Base-by-base conservation (phyloP, 2,888 invertebrate species). In the Linyphia triangularis region DNA sequence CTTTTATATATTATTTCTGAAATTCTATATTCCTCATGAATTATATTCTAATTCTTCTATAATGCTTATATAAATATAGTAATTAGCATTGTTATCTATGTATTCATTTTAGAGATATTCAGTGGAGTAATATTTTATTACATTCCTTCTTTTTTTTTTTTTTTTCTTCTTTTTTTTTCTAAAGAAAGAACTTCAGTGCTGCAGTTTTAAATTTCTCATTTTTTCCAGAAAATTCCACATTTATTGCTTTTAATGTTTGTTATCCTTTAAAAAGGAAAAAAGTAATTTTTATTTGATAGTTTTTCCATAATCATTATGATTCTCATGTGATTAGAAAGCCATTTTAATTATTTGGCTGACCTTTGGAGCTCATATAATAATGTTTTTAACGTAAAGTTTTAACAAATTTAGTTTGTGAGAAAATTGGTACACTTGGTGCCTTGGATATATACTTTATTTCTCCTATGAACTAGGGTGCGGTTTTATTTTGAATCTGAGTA, bases 341-440 rank as follows among this genome's bases (percentile, higher is more conserved):
- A 37, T 43, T 40, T 51, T n/a, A n/a, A 51, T 72, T 72, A 40
- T 40, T 19, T 72, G 43, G 43, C 51, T 61, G 61, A 26, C 61
- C 28, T 61, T 61, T 30, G 65, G 28, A 6, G 28, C 13, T 65
- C 33, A 30, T 65, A 9, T 30, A 30, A 30, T n/a, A n/a, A n/a
- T n/a, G n/a, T n/a, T n/a, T 40, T 51, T n/a, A 51, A 3, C n/a
- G 51, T 16, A 51, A 51, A 51, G 1, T 51, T 51, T 51, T 51
- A 51, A n/a, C 51, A 51, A 16, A n/a, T 51, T 51, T 51, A 51
- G n/a, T 13, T 69, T 24, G n/a, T 69, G 77, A 67, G 85, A 40
- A 77, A 61, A 77, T 78, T 63, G 78, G 85, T 85, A 72, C 69
- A 67, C 51, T 73, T 73, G 78, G 85, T 85, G 85, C 85, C 85